Evolutionary conservation across 2,113 vertebrate genomes (phyloP).

Genomic region (Cynopterus brachyotis): DNA sequence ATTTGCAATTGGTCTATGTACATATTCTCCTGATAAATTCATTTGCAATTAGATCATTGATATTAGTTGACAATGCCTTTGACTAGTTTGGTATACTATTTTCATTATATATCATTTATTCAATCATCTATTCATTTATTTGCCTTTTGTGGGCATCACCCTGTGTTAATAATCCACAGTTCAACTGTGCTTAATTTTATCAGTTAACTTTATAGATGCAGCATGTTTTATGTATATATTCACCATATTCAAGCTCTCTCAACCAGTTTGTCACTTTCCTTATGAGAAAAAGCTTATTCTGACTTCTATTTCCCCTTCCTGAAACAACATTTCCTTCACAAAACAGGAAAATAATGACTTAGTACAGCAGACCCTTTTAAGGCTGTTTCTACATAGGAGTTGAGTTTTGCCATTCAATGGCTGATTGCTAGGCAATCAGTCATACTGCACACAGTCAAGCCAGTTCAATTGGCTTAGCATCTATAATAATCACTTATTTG

Average conservation of each 20-base stretch:
- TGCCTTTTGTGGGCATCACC: not conserved
- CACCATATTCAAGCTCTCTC: not conserved
- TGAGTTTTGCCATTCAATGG: not conserved
- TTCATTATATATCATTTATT: not conserved
- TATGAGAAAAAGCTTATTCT: slow-evolving; percentile 36
- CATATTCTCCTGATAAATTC: not conserved
- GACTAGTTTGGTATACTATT: not conserved
- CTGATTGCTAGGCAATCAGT: not conserved
- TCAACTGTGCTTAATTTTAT: not conserved
- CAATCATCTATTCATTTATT: not conserved
- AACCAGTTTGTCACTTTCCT: slow-evolving; percentile 42
- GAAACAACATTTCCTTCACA: slow-evolving; percentile 37
- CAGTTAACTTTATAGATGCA: not conserved
- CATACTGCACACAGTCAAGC: not conserved
- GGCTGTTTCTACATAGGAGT: not conserved
- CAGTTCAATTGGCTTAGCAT: not conserved
- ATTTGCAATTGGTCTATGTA: not conserved
- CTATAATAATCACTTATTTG: slow-evolving; percentile 14
- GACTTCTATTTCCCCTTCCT: slow-evolving; percentile 39
- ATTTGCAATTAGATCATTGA: not conserved
- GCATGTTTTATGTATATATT: slow-evolving; percentile 13
- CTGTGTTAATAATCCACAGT: not conserved
- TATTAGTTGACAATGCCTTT: not conserved
- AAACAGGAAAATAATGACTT: slow-evolving; percentile 40
- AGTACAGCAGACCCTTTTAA: not conserved